These are phyloP conservation scores for Anabas testudineus DNA, from an alignment of 2,797 vertebrate genomes.

Conservation along the genomic window DNA sequence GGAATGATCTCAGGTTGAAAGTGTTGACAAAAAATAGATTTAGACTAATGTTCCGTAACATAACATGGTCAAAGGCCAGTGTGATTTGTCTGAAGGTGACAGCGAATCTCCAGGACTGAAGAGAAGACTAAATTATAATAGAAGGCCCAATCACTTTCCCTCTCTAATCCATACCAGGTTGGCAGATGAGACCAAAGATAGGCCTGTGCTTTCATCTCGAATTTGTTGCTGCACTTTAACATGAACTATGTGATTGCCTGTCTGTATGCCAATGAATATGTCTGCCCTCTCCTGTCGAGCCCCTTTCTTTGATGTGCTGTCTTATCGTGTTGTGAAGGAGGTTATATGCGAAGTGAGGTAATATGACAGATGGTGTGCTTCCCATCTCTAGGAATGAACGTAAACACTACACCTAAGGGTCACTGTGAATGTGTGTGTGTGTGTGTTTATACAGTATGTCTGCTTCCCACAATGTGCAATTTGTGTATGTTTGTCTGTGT, in stretches of 20 bases:
- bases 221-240: slow-evolving; percentile 69
- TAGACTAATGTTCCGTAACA: slow-evolving; percentile 43
- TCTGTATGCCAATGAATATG: slow-evolving; percentile 61
- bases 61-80: slow-evolving; percentile 19
- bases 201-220: slow-evolving; percentile 70
- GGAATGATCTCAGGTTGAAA: slow-evolving; percentile 27
- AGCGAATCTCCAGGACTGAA: slow-evolving; percentile 44
- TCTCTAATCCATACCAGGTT: slow-evolving; percentile 53
- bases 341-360: slow-evolving; percentile 43
- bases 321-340: slow-evolving; percentile 55
- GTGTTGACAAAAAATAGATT: slow-evolving; percentile 54
- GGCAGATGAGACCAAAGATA: slow-evolving; percentile 68
- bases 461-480: background rate
- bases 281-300: slow-evolving; percentile 55
- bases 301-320: slow-evolving; percentile 67
- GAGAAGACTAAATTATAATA: slow-evolving; percentile 60
- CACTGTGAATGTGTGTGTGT: slow-evolving; percentile 6
- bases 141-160: slow-evolving; percentile 57
- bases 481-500: no score
- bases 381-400: slow-evolving; percentile 34
- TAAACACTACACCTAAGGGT: slow-evolving; percentile 41
- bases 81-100: slow-evolving; percentile 44
- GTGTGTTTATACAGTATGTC: background rate
- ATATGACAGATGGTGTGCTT: slow-evolving; percentile 60
- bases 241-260: slow-evolving; percentile 56